A percentile compares a stretch with the other conserved stretches of the same genome.
phyloP scores from a whole-genome alignment of 2,113 vertebrate genomes.

The Lasiurus borealis region DNA sequence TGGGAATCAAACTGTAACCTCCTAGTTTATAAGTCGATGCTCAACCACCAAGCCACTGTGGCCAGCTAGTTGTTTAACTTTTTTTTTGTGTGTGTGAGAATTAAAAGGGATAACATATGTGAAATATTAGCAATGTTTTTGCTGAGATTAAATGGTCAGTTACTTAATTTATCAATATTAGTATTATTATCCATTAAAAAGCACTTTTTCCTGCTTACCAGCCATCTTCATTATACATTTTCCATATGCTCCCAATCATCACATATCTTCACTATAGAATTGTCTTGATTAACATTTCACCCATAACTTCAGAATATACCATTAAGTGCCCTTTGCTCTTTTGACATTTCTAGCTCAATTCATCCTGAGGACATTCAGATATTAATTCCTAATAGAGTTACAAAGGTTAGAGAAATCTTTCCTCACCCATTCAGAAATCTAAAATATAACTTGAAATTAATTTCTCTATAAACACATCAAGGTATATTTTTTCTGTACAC shows the following conservation, averaged over 20 bases:
- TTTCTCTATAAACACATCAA: neutral
- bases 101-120: neutral
- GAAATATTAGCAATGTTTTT: neutral
- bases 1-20: no score
- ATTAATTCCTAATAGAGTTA: conserved; percentile 5
- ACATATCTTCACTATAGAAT: neutral
- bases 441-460: conserved; percentile 53
- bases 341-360: conserved; percentile 66
- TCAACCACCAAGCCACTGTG: no score
- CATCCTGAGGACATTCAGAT: conserved; percentile 6
- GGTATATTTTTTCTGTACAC: neutral
- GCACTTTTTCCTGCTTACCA: neutral
- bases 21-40: no score
- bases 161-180: neutral
- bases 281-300: conserved; percentile 51
- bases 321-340: conserved; percentile 23
- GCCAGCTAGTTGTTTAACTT: neutral
- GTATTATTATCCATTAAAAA: neutral
- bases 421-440: neutral
- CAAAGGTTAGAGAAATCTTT: conserved; percentile 37
- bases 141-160: neutral
- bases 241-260: neutral
- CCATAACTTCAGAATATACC: conserved; percentile 33
- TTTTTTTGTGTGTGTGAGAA: neutral
- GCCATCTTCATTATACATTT: neutral